Evolutionary conservation across 2,888 invertebrate species (phyloP).

Genomic region (Pharmacophagus antenor): DNA sequence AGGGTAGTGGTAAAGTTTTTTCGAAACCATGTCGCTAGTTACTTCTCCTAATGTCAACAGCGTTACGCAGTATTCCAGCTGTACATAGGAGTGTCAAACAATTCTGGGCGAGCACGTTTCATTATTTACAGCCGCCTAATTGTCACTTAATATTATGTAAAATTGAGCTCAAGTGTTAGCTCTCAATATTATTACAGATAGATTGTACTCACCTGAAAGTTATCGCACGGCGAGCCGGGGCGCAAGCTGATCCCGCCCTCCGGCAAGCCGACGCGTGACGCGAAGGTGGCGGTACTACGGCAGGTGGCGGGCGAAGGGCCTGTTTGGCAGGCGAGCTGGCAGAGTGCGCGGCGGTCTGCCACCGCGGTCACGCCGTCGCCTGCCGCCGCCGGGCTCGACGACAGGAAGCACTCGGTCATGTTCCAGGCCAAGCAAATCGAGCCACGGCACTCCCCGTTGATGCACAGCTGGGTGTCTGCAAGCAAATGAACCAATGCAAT

Average conservation of each 20-base stretch:
- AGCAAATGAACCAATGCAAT: no score
- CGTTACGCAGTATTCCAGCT: no score
- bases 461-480: slow-evolving; percentile 88
- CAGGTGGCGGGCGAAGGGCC: slow-evolving; percentile 87
- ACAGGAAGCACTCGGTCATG: slow-evolving; percentile 96
- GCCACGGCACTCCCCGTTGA: slow-evolving; percentile 94
- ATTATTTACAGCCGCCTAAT: no score
- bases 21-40: no score
- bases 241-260: slow-evolving; percentile 91
- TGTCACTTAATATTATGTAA: no score
- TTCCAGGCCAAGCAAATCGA: slow-evolving; percentile 97
- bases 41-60: no score
- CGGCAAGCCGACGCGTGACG: slow-evolving; percentile 85
- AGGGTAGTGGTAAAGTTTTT: no score
- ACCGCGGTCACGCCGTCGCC: slow-evolving; percentile 77
- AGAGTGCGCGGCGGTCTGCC: slow-evolving; percentile 91
- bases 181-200: background rate
- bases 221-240: slow-evolving; percentile 98
- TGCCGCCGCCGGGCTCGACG: slow-evolving; percentile 85
- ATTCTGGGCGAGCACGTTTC: no score
- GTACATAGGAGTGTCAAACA: no score
- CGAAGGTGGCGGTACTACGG: slow-evolving; percentile 93
- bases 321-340: slow-evolving; percentile 98
- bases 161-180: no score
- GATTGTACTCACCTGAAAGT: slow-evolving; percentile 90